Percentiles rank a stretch among this genome's conserved stretches.
Evolutionary conservation across 1,140 invertebrate genomes (phyloP).

Genomic region (Sarcophaga peregrina): DNA sequence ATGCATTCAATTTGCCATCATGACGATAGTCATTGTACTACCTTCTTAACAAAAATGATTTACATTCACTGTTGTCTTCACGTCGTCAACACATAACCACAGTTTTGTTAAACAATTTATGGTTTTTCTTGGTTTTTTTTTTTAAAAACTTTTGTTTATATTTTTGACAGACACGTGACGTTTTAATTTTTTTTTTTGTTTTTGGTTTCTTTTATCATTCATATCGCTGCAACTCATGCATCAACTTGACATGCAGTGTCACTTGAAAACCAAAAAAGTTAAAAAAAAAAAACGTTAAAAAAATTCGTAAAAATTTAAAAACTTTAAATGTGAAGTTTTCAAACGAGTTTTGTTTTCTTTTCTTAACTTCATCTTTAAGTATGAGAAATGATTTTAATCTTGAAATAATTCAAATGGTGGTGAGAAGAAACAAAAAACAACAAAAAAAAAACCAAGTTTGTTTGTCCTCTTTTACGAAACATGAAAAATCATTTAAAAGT

Average conservation of each 20-base stretch:
- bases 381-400: conserved; percentile 9
- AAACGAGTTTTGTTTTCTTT: not conserved
- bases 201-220: not conserved
- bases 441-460: too few relatives aligned
- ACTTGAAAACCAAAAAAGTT: not conserved
- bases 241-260: conserved; percentile 18
- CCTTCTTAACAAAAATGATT: too few relatives aligned
- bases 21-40: too few relatives aligned
- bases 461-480: too few relatives aligned
- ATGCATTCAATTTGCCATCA: too few relatives aligned
- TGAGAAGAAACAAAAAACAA: not conserved
- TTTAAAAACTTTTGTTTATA: not conserved
- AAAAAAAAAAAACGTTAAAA: not conserved
- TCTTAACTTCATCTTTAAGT: not conserved
- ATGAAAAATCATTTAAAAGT: too few relatives aligned
- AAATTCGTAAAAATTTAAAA: not conserved
- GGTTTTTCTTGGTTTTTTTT: not conserved
- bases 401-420: not conserved
- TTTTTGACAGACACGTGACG: conserved; percentile 13
- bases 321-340: not conserved
- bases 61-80: not conserved
- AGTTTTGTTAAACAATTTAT: not conserved
- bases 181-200: not conserved
- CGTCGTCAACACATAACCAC: not conserved
- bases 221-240: not conserved